A percentile compares a stretch with the other conserved stretches of the same genome.
phyloP scores from a whole-genome alignment of 2,113 vertebrate genomes.

The Rhizomys pruinosus region DNA sequence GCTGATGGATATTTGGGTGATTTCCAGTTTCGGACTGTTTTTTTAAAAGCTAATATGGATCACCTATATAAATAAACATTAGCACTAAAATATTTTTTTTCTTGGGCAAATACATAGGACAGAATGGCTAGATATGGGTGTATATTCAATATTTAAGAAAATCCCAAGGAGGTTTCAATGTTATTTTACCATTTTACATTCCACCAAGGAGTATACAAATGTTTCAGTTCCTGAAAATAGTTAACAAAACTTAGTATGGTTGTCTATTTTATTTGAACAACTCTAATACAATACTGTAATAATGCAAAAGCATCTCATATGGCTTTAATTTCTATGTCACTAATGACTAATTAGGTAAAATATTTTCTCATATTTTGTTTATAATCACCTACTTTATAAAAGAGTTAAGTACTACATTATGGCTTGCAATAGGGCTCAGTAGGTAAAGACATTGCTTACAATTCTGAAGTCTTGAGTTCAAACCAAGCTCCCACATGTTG shows the following conservation, averaged over 20 bases:
- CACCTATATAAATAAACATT: background rate
- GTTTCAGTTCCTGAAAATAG: background rate
- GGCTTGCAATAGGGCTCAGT: too few species aligned
- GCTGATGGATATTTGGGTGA: background rate
- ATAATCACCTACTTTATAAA: background rate
- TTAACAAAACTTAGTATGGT: background rate
- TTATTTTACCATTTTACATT: slow-evolving; percentile 2
- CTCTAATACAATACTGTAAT: background rate
- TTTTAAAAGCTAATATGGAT: background rate
- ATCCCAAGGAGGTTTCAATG: background rate
- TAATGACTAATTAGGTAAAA: slow-evolving; percentile 5
- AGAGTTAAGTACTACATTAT: background rate
- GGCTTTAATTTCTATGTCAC: slow-evolving; percentile 13
- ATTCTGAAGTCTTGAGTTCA: too few species aligned
- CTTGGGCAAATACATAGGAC: background rate
- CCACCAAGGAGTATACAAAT: background rate
- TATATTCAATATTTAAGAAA: background rate
- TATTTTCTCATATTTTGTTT: background rate
- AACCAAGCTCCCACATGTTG: too few species aligned
- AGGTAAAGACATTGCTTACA: too few species aligned
- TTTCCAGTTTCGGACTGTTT: background rate
- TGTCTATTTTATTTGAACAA: slow-evolving; percentile 14
- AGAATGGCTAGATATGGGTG: background rate
- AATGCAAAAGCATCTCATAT: background rate
- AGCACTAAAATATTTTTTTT: background rate